Conservation (phyloP, 2,888 invertebrate species). For the Cactoblastis cactorum region DNA sequence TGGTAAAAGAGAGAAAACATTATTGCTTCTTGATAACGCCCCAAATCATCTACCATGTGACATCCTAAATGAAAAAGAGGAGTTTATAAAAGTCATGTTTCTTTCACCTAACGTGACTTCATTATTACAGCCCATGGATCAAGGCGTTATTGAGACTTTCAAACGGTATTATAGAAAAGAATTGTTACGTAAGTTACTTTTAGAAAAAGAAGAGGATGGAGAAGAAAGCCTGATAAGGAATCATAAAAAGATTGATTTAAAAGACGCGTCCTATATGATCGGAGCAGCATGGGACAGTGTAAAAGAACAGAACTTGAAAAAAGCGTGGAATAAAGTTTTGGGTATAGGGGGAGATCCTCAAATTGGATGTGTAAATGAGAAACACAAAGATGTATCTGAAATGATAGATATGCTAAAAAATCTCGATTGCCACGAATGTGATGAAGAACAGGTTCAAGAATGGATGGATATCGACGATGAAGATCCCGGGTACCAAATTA, state of each 20-base stretch:
- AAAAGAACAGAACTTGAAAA: conserved; percentile 23
- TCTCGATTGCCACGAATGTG: conserved; percentile 24
- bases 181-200: conserved; percentile 24
- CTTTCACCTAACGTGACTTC: conserved; percentile 24
- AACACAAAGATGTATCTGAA: conserved; percentile 23
- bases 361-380: conserved; percentile 22
- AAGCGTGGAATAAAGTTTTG: conserved; percentile 24
- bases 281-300: conserved; percentile 24
- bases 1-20: conserved; percentile 24
- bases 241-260: conserved; percentile 26
- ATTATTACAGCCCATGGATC: conserved; percentile 25
- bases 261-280: conserved; percentile 23
- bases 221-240: conserved; percentile 24
- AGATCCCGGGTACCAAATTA: conserved; percentile 23
- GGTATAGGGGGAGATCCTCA: conserved; percentile 20
- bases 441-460: conserved; percentile 24
- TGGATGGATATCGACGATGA: conserved; percentile 23
- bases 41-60: conserved; percentile 25
- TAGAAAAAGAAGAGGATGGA: conserved; percentile 21
- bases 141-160: conserved; percentile 25
- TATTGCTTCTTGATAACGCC: conserved; percentile 24
- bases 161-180: conserved; percentile 26
- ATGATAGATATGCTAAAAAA: conserved; percentile 24
- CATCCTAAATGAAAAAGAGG: conserved; percentile 24
- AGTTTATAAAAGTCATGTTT: conserved; percentile 24